Base-by-base conservation (phyloP, 2,888 invertebrate genomes). In the Cantharis nigra region DNA sequence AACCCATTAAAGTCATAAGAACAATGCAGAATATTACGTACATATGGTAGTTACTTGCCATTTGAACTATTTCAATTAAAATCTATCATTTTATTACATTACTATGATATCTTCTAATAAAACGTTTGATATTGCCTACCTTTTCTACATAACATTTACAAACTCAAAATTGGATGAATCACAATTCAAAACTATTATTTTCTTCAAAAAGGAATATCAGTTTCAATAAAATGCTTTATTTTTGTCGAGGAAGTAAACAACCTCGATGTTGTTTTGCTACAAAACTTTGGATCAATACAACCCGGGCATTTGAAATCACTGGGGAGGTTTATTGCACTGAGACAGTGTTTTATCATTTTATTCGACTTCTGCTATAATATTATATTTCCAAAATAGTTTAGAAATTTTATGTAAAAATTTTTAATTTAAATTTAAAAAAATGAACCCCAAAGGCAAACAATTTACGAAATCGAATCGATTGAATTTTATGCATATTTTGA, bases 1-100 rank as follows among this genome's bases (percentile, higher is more conserved):
- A 74, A 75, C 23, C 71, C 70, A 75, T 26, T 70, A 30, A 69
- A 28, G 30, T 26, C 28, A 9, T 70, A 16, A 13, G 33, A 16
- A 20, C 67, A 71, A 63, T 18, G 65, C 23, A 65, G 20, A 49
- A 49, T 49, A 49, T 49, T 49, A 49, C 7, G 49, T 49, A 2
- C 26, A 26, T 9, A 9, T 26, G 26, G 26, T 26, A 26, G 26
- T 9, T 26, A 49, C 49, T 49, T 49, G 49, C 49, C 49, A 49
- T 49, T 49, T 49, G 49, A 49, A 49, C 49, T 49, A 49, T 49
- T n/a, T 49, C 49, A 49, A 49, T 49, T 49, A 49, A 49, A 49
- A 49, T 49, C n/a, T 7, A 13, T 49, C 49, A n/a, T 49, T 16
- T 16, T 49, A 11, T 49, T 49, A n/a, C n/a, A 7, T 49, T 49